phyloP scores from a whole-genome alignment of 2,797 vertebrate genomes.

The Sebastes itinus region DNA sequence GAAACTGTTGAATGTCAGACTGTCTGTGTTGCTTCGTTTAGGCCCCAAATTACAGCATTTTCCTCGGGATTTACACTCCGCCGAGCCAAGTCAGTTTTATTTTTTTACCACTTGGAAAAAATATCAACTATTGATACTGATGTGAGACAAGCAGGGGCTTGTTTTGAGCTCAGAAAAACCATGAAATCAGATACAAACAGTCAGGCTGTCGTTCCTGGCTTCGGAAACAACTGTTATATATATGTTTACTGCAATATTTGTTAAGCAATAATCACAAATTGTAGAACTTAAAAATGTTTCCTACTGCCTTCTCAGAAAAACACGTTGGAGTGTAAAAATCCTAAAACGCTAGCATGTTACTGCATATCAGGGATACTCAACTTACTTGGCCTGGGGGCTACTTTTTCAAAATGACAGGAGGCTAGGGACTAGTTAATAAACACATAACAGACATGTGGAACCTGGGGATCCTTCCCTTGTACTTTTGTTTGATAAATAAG shows the following conservation, averaged over 20 bases:
- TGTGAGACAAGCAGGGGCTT: slow-evolving; percentile 54
- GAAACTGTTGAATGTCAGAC: slow-evolving; percentile 55
- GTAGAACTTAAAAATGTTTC: background rate
- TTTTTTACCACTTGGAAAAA: slow-evolving; percentile 38
- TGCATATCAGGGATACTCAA: no score
- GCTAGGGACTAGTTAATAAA: no score
- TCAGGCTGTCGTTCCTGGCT: background rate
- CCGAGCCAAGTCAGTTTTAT: slow-evolving; percentile 33
- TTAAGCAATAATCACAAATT: slow-evolving; percentile 13
- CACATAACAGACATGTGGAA: no score
- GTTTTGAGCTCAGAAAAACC: slow-evolving; percentile 30
- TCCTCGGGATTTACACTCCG: slow-evolving; percentile 38
- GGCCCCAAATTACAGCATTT: slow-evolving; percentile 50
- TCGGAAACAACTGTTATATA: slow-evolving; percentile 2
- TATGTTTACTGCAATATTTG: background rate
- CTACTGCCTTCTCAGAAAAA: slow-evolving; percentile 11
- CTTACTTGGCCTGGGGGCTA: no score
- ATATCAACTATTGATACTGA: slow-evolving; percentile 41
- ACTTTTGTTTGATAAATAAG: no score
- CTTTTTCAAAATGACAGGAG: no score
- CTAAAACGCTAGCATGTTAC: fast-evolving
- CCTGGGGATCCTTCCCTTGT: no score
- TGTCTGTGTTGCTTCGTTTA: slow-evolving; percentile 54
- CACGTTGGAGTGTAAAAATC: background rate
- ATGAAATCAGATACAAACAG: slow-evolving; percentile 25